Percentiles rank a stretch among this genome's conserved stretches.
Conservation (phyloP, 2,797 vertebrate species). For the Catamblyrhynchus diadema region DNA sequence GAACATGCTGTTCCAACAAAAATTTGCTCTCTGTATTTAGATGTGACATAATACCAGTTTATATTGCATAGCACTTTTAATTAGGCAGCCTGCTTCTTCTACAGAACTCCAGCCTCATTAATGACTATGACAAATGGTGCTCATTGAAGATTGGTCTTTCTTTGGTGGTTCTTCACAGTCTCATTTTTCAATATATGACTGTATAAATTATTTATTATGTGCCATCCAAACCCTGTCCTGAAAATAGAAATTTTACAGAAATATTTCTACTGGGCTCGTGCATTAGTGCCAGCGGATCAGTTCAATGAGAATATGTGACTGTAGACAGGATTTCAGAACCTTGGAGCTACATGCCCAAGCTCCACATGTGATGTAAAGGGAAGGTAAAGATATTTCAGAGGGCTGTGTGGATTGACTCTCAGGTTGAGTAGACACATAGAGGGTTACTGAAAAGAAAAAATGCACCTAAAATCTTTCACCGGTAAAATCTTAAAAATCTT, state of each 20-base stretch:
- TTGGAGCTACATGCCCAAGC: background rate
- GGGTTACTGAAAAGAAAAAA: background rate
- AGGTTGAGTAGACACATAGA: background rate
- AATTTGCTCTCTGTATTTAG: background rate
- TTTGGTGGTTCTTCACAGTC: background rate
- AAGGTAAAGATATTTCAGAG: background rate
- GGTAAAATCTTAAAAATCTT: background rate
- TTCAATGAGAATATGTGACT: background rate
- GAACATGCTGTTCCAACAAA: background rate
- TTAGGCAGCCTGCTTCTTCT: background rate
- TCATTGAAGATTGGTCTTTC: background rate
- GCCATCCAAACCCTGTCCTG: background rate
- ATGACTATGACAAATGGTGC: background rate
- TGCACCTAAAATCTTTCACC: background rate
- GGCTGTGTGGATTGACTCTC: background rate
- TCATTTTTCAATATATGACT: background rate
- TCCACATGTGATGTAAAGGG: background rate
- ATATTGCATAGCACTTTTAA: background rate
- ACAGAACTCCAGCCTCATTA: background rate
- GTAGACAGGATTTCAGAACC: background rate
- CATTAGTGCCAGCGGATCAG: background rate
- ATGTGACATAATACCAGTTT: background rate
- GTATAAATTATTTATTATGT: conserved; percentile 9
- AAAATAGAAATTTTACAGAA: conserved; percentile 3
- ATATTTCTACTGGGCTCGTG: background rate